Evolutionary conservation across 2,113 vertebrate genomes (phyloP).

Genomic region (Mesocricetus auratus): DNA sequence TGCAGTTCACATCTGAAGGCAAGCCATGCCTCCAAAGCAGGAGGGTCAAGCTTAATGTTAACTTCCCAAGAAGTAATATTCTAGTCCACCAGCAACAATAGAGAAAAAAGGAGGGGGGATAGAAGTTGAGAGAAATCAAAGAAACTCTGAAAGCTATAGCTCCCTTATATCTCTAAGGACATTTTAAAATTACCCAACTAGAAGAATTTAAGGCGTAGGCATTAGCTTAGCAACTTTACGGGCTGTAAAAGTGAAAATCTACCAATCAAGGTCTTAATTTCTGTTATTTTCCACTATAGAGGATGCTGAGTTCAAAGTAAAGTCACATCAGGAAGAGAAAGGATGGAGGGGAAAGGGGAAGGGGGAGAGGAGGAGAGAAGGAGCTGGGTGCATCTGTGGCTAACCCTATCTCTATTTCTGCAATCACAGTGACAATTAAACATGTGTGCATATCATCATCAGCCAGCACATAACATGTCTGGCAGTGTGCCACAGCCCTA

Average conservation of each 20-base stretch:
- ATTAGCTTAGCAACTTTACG: slow-evolving; percentile 51
- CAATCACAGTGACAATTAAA: neutral
- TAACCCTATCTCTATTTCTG: neutral
- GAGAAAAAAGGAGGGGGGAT: neutral
- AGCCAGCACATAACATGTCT: neutral
- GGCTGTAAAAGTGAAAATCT: slow-evolving; percentile 48
- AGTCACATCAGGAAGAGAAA: neutral
- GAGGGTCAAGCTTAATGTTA: slow-evolving; percentile 49
- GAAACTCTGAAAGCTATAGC: slow-evolving; percentile 32
- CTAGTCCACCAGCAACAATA: slow-evolving; percentile 28
- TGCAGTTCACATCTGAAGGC: neutral
- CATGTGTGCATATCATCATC: fast-evolving
- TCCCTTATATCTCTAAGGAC: slow-evolving; percentile 49
- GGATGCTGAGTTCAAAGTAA: slow-evolving; percentile 22
- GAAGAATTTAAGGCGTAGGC: slow-evolving; percentile 45
- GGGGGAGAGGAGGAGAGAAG: fast-evolving
- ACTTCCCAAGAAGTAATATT: slow-evolving; percentile 67
- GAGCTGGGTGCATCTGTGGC: neutral
- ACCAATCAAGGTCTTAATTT: slow-evolving; percentile 23
- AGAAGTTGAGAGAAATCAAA: slow-evolving; percentile 61
- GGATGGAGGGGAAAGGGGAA: neutral
- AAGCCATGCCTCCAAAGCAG: neutral
- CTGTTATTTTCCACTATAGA: neutral
- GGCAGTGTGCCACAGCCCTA: neutral
- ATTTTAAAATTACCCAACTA: slow-evolving; percentile 56